A percentile compares a stretch with the other conserved stretches of the same genome.
Conservation (phyloP, 2,113 vertebrate species). For the Gorsachius goisagi region DNA sequence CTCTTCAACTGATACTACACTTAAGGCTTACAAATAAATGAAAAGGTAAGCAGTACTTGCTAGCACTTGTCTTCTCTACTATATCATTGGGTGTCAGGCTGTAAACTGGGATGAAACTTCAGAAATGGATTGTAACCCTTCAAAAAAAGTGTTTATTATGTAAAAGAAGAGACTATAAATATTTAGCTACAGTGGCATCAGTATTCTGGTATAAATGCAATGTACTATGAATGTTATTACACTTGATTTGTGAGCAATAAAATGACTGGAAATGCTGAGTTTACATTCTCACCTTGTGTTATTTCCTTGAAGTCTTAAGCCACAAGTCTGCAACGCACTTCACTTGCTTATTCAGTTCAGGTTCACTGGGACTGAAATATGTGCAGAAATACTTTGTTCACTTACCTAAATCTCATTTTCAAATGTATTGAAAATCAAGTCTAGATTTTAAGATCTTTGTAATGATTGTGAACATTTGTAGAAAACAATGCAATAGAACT, state of each 20-base stretch:
- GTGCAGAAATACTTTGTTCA: background rate
- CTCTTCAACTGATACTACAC: background rate
- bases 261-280: background rate
- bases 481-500: background rate
- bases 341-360: background rate
- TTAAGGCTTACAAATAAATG: background rate
- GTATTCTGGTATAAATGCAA: background rate
- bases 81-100: background rate
- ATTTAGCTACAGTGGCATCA: background rate
- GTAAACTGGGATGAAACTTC: background rate
- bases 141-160: background rate
- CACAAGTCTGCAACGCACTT: background rate
- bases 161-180: background rate
- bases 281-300: background rate
- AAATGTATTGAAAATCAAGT: background rate
- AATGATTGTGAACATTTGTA: background rate
- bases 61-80: background rate
- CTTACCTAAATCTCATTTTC: background rate
- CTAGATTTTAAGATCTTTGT: background rate
- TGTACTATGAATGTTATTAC: background rate
- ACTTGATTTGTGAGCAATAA: background rate
- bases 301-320: background rate
- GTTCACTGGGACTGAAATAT: background rate
- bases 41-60: background rate
- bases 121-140: background rate